Base-by-base conservation (phyloP, 2,888 invertebrate species). In the Atethmia centrago region DNA sequence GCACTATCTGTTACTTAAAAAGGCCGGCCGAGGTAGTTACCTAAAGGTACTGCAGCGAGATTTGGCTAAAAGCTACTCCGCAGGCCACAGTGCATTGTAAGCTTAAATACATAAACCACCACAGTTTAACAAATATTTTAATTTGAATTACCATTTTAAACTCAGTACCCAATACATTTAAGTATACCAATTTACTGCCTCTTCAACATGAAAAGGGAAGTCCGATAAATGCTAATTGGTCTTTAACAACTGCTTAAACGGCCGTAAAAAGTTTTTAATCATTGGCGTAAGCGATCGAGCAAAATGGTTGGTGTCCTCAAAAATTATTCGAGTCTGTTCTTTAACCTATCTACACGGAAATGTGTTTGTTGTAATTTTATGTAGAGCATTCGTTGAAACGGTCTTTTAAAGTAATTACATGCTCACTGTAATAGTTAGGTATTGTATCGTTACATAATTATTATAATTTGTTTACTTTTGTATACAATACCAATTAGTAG, bases 161-260 rank as follows among this genome's bases (percentile, higher is more conserved):
- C 75, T 73, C 31, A 42, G 51, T 72, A 69, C 65, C 65, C 64
- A 75, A 79, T 79, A 75, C 76, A 84, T 81, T 86, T 85, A 86
- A 87, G 79, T 80, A 80, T 81, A 74, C 63, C 56, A 59, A 85
- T 88, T 80, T 53, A 79, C 75, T 86, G 71, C 81, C 81, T 80
- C 84, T 85, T 87, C n/a, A 82, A 91, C 91, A 89, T 88, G 89
- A 84, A 90, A 92, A 90, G 87, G 90, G 93, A 91, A 91, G 89
- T 89, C 87, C 89, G 87, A 91, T 92, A 90, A 93, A 92, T 91
- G 89, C 87, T 93, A 94, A 94, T 94, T 92, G 91, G 84, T 86
- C 82, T 87, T 90, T 89, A 92, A 92, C 91, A 91, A 89, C 88
- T 91, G 88, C 88, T 91, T 91, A 91, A 91, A 88, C 85, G 89